Evolutionary conservation across 2,888 invertebrate species (phyloP).

Genomic region (Chalcosyrphus nemorum): DNA sequence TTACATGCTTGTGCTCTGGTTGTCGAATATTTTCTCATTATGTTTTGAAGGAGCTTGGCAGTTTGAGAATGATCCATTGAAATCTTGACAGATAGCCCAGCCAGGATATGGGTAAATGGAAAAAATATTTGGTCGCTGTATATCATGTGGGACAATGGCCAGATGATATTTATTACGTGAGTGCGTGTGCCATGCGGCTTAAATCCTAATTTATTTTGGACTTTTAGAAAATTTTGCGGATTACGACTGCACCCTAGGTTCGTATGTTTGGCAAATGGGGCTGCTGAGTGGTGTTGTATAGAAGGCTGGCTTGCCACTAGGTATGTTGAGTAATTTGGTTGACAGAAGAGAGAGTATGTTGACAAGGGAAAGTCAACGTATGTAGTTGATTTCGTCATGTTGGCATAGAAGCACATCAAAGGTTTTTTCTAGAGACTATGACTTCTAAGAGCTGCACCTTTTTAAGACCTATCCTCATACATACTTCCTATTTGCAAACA

Average conservation of each 20-base stretch:
- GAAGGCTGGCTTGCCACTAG: no score
- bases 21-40: slow-evolving; percentile 22
- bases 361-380: no score
- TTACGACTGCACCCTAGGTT: background rate
- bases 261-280: background rate
- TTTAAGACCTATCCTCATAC: no score
- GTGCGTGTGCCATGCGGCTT: slow-evolving; percentile 46
- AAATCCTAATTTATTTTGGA: slow-evolving; percentile 54
- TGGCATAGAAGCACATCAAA: no score
- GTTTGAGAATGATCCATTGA: slow-evolving; percentile 48
- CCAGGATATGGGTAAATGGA: slow-evolving; percentile 14
- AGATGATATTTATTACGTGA: slow-evolving; percentile 43
- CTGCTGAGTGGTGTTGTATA: no score
- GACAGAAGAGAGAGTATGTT: no score
- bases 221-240: slow-evolving; percentile 26
- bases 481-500: no score
- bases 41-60: background rate
- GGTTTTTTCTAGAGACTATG: no score
- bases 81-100: slow-evolving; percentile 51
- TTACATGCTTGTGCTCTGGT: slow-evolving; percentile 34
- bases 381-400: no score
- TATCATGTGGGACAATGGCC: slow-evolving; percentile 47
- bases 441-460: no score
- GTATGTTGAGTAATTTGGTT: no score
- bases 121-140: slow-evolving; percentile 41